Evolutionary conservation across 2,888 invertebrate genomes (phyloP).

Genomic region (Drosophila mercatorum): DNA sequence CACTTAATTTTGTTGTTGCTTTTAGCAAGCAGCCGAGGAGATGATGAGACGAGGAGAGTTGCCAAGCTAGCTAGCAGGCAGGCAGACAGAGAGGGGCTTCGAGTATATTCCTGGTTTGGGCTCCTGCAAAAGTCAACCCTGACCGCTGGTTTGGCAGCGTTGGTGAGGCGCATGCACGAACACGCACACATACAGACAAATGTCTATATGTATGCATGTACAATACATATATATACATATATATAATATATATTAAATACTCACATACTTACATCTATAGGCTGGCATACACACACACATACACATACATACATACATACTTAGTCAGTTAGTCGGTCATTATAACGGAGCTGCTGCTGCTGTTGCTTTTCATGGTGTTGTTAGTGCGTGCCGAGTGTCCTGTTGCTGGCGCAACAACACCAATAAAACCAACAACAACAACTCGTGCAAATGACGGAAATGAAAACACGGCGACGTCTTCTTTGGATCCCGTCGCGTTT

Average conservation of each 20-base stretch:
- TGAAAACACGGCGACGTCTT: conserved; percentile 32
- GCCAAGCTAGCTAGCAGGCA: background rate
- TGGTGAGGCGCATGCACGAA: conserved; percentile 73
- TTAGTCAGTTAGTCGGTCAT: conserved; percentile 72
- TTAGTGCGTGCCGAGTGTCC: conserved; percentile 58
- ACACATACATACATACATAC: conserved; percentile 21
- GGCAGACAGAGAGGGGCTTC: conserved; percentile 9
- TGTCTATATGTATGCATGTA: background rate
- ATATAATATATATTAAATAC: conserved; percentile 1
- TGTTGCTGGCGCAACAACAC: conserved; percentile 61
- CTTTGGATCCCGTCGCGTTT: conserved; percentile 10
- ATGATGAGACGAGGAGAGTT: background rate
- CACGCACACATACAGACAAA: conserved; percentile 37
- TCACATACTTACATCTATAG: background rate
- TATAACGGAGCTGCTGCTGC: conserved; percentile 50
- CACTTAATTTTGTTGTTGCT: conserved; percentile 64
- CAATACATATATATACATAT: conserved; percentile 14
- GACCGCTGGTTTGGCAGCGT: conserved; percentile 60
- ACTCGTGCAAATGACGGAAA: conserved; percentile 37
- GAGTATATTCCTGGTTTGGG: conserved; percentile 44
- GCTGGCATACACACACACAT: conserved; percentile 8
- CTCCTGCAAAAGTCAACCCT: conserved; percentile 73
- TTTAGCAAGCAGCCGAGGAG: conserved; percentile 5
- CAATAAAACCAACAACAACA: conserved; percentile 38
- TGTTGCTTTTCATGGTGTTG: conserved; percentile 21